Evolutionary conservation across 2,113 vertebrate genomes (phyloP).

Genomic region (Dipodomys stephensi): DNA sequence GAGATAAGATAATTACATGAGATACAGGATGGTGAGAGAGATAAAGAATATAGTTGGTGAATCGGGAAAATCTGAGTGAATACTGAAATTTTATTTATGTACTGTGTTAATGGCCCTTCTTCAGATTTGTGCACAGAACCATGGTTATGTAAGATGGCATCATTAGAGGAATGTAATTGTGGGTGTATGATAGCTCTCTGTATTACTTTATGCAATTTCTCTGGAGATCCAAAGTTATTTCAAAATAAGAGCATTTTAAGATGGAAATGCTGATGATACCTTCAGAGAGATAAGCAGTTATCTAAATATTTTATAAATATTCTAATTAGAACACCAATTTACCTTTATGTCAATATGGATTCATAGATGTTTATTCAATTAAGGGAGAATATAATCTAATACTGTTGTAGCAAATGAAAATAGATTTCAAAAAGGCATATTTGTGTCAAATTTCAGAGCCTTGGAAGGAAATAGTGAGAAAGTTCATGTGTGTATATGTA

Average conservation of each 20-base stretch:
- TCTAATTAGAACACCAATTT: too few species aligned
- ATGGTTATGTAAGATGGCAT: neutral
- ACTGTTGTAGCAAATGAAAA: neutral
- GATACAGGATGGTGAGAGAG: neutral
- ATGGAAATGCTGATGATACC: neutral
- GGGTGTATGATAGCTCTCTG: neutral
- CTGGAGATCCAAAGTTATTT: neutral
- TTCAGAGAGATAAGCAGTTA: constrained; percentile 7
- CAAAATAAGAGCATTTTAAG: neutral
- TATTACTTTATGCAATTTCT: neutral
- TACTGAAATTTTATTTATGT: neutral
- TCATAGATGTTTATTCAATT: neutral
- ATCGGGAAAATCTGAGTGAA: neutral
- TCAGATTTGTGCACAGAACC: neutral
- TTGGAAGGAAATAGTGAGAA: neutral
- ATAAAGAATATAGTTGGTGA: neutral
- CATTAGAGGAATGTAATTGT: neutral
- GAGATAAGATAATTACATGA: neutral
- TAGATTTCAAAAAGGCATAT: neutral
- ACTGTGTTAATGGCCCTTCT: neutral
- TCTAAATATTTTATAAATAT: too few species aligned
- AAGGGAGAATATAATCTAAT: neutral
- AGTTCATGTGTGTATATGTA: too few species aligned
- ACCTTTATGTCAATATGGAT: neutral
- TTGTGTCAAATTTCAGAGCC: neutral